A percentile compares a stretch with the other conserved stretches of the same genome.
phyloP scores from a whole-genome alignment of 2,888 invertebrate species.

The Pammene fasciana region DNA sequence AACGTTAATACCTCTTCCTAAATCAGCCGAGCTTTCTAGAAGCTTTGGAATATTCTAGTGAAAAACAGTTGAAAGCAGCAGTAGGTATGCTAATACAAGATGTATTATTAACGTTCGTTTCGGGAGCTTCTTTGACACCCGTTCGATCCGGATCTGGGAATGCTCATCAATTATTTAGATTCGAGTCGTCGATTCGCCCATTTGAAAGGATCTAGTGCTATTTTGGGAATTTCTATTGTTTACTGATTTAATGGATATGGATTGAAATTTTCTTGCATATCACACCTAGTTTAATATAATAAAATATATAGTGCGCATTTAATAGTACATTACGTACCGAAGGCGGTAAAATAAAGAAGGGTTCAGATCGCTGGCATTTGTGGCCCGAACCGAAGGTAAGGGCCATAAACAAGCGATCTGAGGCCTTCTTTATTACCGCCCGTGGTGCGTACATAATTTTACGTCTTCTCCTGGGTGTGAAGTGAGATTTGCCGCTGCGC shows the following conservation, averaged over 20 bases:
- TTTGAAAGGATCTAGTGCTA: slow-evolving; percentile 24
- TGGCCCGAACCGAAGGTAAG: too few relatives aligned
- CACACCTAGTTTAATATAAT: background rate
- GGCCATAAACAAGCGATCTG: too few relatives aligned
- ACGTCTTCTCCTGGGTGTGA: too few relatives aligned
- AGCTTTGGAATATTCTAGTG: slow-evolving; percentile 10
- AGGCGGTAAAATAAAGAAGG: too few relatives aligned
- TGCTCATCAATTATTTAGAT: slow-evolving; percentile 40
- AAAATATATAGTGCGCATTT: background rate
- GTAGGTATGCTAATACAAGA: slow-evolving; percentile 34
- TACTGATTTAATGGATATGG: background rate
- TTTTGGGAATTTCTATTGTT: slow-evolving; percentile 21
- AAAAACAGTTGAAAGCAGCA: slow-evolving; percentile 33
- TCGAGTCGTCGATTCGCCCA: slow-evolving; percentile 32
- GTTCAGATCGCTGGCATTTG: too few relatives aligned
- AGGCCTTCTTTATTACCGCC: too few relatives aligned
- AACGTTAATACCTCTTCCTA: background rate
- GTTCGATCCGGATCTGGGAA: slow-evolving; percentile 17
- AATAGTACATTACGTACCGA: too few relatives aligned
- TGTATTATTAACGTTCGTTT: slow-evolving; percentile 41
- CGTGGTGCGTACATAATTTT: too few relatives aligned
- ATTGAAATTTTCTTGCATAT: background rate
- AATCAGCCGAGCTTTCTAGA: background rate
- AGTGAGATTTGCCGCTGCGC: too few relatives aligned
- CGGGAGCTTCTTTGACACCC: slow-evolving; percentile 32